Evolutionary conservation across 2,113 vertebrate genomes (phyloP), one percentile per base, ranked within the genome.

Genomic region (Paracanthobrama guichenoti): DNA sequence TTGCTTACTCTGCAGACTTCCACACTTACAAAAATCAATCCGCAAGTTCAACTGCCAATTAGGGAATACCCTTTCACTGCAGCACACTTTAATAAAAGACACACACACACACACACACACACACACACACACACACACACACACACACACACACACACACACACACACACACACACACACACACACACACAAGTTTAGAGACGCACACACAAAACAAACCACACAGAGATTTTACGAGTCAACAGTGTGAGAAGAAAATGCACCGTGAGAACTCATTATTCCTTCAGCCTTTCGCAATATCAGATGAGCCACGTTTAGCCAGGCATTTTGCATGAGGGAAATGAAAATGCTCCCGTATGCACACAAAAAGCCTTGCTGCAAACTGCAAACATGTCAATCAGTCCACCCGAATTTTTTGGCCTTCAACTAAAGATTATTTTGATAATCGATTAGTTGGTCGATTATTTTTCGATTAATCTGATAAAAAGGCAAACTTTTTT

Each of bases 21-120:
- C 55, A 48, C 28, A 16, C 53, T 82, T 74, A 48, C 79, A 59
- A 55, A 0, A 86, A 84, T 78, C 85, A 86, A 87, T 92, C 90
- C 90, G 67, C 89, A 87, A 91, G 86, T 88, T 87, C 84, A 90
- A 89, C 84, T 88, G 87, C 83, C 89, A 91, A 88, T 90, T 91
- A 88, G 88, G 90, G 87, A 90, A 90, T 83, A 84, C 39, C 69
- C 83, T 88, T 86, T 87, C 86, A 80, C 87, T 85, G 57, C n/a
- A 76, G 87, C 77, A 79, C 55, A 81, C 46, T 88, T 82, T 90
- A 89, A 93, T 91, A 87, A 84, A 28, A 92, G 88, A 85, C 64
- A 74, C 64, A 74, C 50, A 84, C 86, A 85, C 84, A 31, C 31
- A 3, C 31, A 31, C 31, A 31, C 31, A 31, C 31, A 31, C 31